Evolutionary conservation across 1,140 invertebrate species (phyloP), one percentile per base, ranked within the genome.

Genomic region (Conopomorpha cramerella): DNA sequence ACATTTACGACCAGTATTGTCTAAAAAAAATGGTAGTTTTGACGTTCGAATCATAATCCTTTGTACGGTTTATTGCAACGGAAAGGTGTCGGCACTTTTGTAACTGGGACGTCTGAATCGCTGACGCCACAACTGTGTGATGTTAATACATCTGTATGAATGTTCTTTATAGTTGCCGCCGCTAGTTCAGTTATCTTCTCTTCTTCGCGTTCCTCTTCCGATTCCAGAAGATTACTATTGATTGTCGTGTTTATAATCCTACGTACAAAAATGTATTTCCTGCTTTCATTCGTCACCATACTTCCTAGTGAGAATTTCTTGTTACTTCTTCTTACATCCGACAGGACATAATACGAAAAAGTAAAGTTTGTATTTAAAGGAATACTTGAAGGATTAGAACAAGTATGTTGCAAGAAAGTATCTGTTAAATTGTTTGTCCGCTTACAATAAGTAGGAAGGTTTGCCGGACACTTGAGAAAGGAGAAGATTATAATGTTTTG

Each of bases 1-100:
- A 57, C 45, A 33, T 70, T 70, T 66, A 64, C 51, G 34, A 37
- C 36, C 19, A 29, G 38, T 39, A 54, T 64, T 61, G 61, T 61
- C 33, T 34, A 13, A 16, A 13, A 17, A 34, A 4, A 30, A n/a
- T n/a, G n/a, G n/a, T 43, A 52, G 35, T 55, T 52, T 53, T 30
- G 25, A 38, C 19, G 18, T 39, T 43, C 39, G 49, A 42, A 39
- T 47, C 49, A 44, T 36, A 49, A 49, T 44, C 36, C 32, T 57
- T 56, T 55, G 50, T 50, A 55, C 29, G 35, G 30, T 37, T 41
- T 17, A 45, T 49, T 39, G 33, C 17, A 39, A 27, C 30, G 27
- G 38, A 35, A 29, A n/a, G n/a, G 13, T 15, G 43, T 34, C 48
- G 51, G 46, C 36, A 19, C 15, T 33, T 49, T 55, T 55, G 43